Evolutionary conservation across 1,140 invertebrate species (phyloP), one percentile per base, ranked within the genome.

Genomic region (Probaryconus sp.): DNA sequence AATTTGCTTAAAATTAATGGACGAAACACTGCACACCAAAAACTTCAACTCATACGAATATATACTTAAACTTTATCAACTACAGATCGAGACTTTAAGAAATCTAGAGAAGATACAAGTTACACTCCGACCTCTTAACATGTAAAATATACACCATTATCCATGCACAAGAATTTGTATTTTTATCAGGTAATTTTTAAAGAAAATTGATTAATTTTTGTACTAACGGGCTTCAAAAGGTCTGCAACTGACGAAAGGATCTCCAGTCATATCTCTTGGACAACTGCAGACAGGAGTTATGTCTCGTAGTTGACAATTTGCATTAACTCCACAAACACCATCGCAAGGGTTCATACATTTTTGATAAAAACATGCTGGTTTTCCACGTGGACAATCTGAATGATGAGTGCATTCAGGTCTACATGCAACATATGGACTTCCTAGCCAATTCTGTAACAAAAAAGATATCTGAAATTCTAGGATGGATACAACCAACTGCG

Each of bases 211-310:
- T 26, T 0, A 53, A 51, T 28, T 60, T 38, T 24, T 26, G 45
- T 42, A 88, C 88, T 89, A 85, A 93, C 92, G 86, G 78, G 92
- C 91, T 82, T 92, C 92, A 77, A 95, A 96, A 43, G 92, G 93
- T 74, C 94, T 90, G 84, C 95, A 96, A 70, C 90, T 90, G 1
- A 92, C 88, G 83, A 96, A 96, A 9, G 95, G 94, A 90, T 96
- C 92, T 2, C 95, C 95, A 14, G 94, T 96, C 92, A 94, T 95
- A 79, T 95, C 93, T 78, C 89, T 92, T 2, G 95, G 95, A 83
- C 95, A 97, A 31, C 92, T 94, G 85, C 95, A 96, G 18, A 96
- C 91, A 13, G 92, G 94, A 16, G 92, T 97, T 0, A 94, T 92
- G 10, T 79, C 89, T 5, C 93, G 87, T 20, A 96, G 89, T 73